phyloP scores from a whole-genome alignment of 2,888 invertebrate species.

The Acanthosepion lycidas region DNA sequence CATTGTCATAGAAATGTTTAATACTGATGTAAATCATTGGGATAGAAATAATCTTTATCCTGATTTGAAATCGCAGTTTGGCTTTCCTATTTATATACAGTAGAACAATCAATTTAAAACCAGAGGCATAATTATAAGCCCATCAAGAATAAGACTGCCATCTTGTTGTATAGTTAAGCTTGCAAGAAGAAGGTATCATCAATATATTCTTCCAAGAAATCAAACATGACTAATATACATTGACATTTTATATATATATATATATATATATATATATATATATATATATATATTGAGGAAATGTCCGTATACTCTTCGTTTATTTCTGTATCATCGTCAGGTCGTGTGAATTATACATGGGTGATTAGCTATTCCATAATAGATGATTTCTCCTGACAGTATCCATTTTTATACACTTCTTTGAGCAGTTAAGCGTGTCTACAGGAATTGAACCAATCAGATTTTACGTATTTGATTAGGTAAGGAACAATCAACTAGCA shows the following conservation, averaged over 20 bases:
- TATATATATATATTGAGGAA: neutral
- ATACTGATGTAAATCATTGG: too few species aligned
- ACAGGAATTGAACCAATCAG: neutral
- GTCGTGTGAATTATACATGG: neutral
- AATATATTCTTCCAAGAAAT: neutral
- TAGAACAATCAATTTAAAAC: neutral
- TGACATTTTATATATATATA: neutral
- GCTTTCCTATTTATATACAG: too few species aligned
- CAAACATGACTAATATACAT: neutral
- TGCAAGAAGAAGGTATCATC: neutral
- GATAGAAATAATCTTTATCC: too few species aligned
- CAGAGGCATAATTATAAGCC: neutral
- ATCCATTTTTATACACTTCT: neutral
- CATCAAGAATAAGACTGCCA: neutral
- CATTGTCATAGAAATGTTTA: too few species aligned
- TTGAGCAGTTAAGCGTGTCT: conserved; percentile 10
- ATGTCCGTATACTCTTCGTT: neutral
- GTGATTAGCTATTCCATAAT: neutral
- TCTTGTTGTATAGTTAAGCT: neutral
- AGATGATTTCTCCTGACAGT: neutral
- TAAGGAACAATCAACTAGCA: neutral
- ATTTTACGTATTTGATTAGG: conserved; percentile 4
- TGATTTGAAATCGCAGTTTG: too few species aligned
- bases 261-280: neutral
- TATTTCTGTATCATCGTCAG: neutral